Conservation (phyloP, 2,113 vertebrate species). For the Gopherus evgoodei region DNA sequence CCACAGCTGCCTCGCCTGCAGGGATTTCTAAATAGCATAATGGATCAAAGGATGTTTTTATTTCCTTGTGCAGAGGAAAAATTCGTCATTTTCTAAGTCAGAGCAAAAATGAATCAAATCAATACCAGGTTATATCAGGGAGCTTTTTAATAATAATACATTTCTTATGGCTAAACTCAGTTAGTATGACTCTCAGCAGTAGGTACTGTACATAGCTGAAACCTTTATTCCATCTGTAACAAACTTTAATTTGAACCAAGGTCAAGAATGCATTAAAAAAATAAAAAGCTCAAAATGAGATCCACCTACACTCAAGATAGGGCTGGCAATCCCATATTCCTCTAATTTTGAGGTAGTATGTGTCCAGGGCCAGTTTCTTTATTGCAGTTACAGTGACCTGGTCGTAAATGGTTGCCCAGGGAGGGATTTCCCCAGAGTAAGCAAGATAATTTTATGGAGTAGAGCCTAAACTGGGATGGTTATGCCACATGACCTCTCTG, state of each 20-base stretch:
- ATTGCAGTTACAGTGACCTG: neutral
- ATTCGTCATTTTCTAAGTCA: slow-evolving; percentile 66
- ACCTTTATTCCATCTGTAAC: neutral
- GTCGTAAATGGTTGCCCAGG: neutral
- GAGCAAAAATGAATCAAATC: slow-evolving; percentile 54
- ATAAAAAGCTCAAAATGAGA: neutral
- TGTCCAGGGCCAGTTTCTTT: neutral
- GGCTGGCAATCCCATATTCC: neutral
- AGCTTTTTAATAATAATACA: slow-evolving; percentile 53
- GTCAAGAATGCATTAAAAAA: neutral
- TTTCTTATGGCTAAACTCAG: slow-evolving; percentile 12
- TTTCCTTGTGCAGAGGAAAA: slow-evolving; percentile 64
- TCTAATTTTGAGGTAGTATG: neutral
- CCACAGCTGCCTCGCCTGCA: slow-evolving; percentile 63
- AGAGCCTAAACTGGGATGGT: neutral
- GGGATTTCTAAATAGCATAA: slow-evolving; percentile 57
- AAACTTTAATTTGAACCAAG: neutral
- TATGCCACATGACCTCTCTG: neutral
- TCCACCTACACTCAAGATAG: neutral
- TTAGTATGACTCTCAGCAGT: slow-evolving; percentile 15
- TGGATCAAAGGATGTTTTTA: slow-evolving; percentile 67
- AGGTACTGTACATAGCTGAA: neutral
- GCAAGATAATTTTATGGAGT: neutral
- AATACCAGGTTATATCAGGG: slow-evolving; percentile 37
- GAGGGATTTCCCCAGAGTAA: neutral